Evolutionary conservation across 2,113 vertebrate genomes (phyloP), one percentile per base, ranked within the genome.

Genomic region (Coregonus clupeaformis): DNA sequence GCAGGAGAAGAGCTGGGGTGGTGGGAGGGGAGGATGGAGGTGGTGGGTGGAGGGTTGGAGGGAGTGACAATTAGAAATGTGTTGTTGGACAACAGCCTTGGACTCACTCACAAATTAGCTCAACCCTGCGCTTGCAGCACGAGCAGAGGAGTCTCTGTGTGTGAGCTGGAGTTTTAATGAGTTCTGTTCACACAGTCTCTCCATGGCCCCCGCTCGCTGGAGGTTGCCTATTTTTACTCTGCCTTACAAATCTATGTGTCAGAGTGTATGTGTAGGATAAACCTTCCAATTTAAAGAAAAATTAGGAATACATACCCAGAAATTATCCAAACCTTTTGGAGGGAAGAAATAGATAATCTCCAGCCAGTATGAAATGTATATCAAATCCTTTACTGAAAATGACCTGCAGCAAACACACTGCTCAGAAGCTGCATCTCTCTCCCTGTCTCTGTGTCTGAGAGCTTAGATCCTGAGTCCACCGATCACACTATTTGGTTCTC

Each of bases 71-170:
- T 93, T 90, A 91, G 86, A 84, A 89, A 86, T 74, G 83, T 85
- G 88, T 86, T 91, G 88, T 89, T 79, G 85, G 85, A 91, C 88
- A 92, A 91, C 88, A 88, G 86, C 77, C 81, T 85, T 73, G 75
- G 86, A 89, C 88, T 88, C 88, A 82, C 85, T 86, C 80, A 71
- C 85, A 92, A 92, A 92, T 90, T 79, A 93, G 92, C 88, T 86
- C 74, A 79, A 82, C 79, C 83, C 65, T 45, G 77, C 47, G 64
- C 80, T 7, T 5, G 63, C 22, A 65, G 32, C 66, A 20, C 4
- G 81, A 75, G 80, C 72, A 72, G 30, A 30, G 66, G 86, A 69
- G 62, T 75, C 78, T 77, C 29, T 12, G 13, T 22, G 81, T 85
- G 78, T 88, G 89, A 88, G 85, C 86, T 80, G 76, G 73, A 88